phyloP scores from a whole-genome alignment of 2,888 invertebrate genomes.

The Melanargia galathea region DNA sequence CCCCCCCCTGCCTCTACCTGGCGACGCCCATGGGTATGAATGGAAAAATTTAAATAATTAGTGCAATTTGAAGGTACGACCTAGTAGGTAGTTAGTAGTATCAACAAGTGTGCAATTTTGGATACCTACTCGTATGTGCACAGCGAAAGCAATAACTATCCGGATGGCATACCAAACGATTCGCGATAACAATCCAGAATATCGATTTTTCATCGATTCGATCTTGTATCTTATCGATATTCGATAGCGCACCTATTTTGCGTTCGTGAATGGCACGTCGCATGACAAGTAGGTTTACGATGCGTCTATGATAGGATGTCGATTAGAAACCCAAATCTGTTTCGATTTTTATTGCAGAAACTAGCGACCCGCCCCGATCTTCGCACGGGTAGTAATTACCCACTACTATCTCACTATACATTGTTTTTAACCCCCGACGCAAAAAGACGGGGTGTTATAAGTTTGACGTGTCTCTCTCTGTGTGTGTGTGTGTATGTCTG shows the following conservation, averaged over 20 bases:
- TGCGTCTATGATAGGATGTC: conserved; percentile 42
- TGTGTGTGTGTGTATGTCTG: too few relatives aligned
- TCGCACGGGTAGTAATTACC: too few relatives aligned
- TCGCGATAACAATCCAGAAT: conserved; percentile 50
- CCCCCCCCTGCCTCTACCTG: too few relatives aligned
- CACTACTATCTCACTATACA: too few relatives aligned
- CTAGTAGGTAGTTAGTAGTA: background rate
- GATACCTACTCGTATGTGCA: conserved; percentile 31
- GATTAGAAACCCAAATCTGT: conserved; percentile 40
- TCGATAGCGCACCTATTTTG: conserved; percentile 29
- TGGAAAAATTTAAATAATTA: too few relatives aligned
- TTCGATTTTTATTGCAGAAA: background rate
- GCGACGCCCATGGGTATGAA: too few relatives aligned
- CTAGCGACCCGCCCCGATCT: too few relatives aligned
- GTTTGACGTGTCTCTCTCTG: too few relatives aligned
- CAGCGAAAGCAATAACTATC: conserved; percentile 44
- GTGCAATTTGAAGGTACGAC: background rate
- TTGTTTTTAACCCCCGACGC: too few relatives aligned
- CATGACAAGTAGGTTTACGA: conserved; percentile 48
- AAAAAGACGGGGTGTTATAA: too few relatives aligned
- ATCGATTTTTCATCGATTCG: conserved; percentile 54
- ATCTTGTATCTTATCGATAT: conserved; percentile 38
- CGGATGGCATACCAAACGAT: conserved; percentile 45
- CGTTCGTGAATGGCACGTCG: conserved; percentile 41
- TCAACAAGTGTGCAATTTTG: background rate